Base-by-base conservation (phyloP, 2,797 vertebrate species). In the Phoxinus dragarum region DNA sequence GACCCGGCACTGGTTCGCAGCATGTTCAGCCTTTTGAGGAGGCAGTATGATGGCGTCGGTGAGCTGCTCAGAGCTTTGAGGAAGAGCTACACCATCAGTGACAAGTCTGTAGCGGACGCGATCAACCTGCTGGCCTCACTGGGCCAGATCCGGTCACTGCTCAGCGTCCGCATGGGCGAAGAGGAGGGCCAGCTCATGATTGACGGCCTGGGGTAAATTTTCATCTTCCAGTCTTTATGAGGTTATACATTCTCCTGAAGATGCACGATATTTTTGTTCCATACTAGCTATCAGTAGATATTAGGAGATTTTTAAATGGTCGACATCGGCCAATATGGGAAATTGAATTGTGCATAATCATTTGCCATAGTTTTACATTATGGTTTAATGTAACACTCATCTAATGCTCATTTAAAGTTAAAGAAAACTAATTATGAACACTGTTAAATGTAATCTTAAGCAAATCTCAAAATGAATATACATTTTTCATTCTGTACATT, bases 181-280 rank as follows among this genome's bases (percentile, higher is more conserved):
- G 98, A 99, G 85, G 98, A 99, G 91, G 98, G 99, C 90, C 93
- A 96, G 87, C 97, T 99, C 31, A 99, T 99, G 98, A 99, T 99
- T 87, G 96, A 99, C n/a, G 98, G 98, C 81, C 94, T 99, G 36
- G 96, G 98, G 98, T 99, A 95, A 89, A 96, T 40, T 44, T 8
- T 10, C 5, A 27, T n/a, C 6, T 40, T 79, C 5, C n/a, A 21
- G 36, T 42, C 31, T 75, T 54, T 36, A 54, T 36, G 11, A 76
- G 5, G 19, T 42, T 31, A 27, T 66, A 44, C 56, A 61, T 44
- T n/a, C n/a, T 61, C 16, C 36, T 78, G 23, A 31, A 31, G 14
- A 74, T 49, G 21, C 68, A 52, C 7, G 36, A 12, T 27, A 71
- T 71, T 23, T 71, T 23, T 42, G 10, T 42, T 42, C 5, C 23